phyloP scores from a whole-genome alignment of 2,797 vertebrate species.

The Etheostoma perlongum region DNA sequence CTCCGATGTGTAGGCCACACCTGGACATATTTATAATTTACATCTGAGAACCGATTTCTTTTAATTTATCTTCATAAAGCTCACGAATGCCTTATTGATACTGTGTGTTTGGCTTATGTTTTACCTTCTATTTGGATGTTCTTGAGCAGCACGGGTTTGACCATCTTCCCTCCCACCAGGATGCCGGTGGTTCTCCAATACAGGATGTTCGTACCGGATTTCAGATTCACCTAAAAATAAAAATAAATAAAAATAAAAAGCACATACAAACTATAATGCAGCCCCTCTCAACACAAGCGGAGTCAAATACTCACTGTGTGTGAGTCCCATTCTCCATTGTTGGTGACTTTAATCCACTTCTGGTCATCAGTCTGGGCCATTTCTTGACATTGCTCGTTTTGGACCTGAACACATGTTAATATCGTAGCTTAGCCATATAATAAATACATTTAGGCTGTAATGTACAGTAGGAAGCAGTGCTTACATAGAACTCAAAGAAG shows the following conservation, averaged over 20 bases:
- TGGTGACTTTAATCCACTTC: constrained; percentile 95
- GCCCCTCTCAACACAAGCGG: not conserved
- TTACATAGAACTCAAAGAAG: constrained; percentile 99
- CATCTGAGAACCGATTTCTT: not conserved
- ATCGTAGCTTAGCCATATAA: not conserved
- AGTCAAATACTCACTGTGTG: constrained; percentile 86
- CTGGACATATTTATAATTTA: constrained; percentile 70
- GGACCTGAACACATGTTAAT: constrained; percentile 85
- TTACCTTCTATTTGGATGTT: constrained; percentile 96
- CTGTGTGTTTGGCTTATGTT: not conserved
- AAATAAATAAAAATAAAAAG: not conserved
- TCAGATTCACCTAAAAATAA: constrained; percentile 88
- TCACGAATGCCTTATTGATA: not conserved
- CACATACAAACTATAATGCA: not conserved
- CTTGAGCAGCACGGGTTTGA: constrained; percentile 94
- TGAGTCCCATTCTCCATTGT: constrained; percentile 91
- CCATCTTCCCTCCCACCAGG: constrained; percentile 91
- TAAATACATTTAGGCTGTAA: not conserved
- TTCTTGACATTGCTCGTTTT: constrained; percentile 98
- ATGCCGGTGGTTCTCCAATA: constrained; percentile 99
- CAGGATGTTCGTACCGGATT: constrained; percentile 95
- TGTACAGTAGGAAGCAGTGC: constrained; percentile 48
- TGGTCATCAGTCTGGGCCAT: constrained; percentile 90
- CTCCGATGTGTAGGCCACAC: constrained; percentile 96
- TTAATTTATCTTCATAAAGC: not conserved